Percentiles rank a stretch among this genome's conserved stretches.
phyloP scores from a whole-genome alignment of 2,113 vertebrate species.

The Papio anubis region DNA sequence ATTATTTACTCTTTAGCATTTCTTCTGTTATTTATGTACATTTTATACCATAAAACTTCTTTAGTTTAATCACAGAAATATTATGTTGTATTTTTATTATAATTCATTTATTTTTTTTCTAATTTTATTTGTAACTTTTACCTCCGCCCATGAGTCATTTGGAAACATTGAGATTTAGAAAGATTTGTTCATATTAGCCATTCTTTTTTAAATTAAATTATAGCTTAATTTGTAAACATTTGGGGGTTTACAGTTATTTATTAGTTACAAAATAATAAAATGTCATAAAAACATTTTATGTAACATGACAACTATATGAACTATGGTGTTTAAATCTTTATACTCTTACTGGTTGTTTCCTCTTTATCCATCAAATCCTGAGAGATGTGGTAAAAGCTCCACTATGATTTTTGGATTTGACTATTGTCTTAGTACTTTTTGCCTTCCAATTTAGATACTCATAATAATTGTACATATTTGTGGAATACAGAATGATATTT shows the following conservation, averaged over 20 bases:
- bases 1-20: not conserved
- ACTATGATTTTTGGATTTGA: not conserved
- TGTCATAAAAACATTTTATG: not conserved
- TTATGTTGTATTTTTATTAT: not conserved
- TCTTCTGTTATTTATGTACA: not conserved
- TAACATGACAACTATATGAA: not conserved
- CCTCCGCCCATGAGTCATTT: not conserved
- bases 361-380: too few relatives aligned
- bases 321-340: not conserved
- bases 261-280: not conserved
- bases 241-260: not conserved
- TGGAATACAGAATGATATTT: not conserved
- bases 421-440: not conserved
- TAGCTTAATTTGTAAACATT: not conserved
- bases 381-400: not conserved
- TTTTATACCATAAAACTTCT: not conserved
- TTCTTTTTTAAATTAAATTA: not conserved
- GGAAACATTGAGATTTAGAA: not conserved
- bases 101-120: not conserved
- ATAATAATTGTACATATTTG: not conserved
- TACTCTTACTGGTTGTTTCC: not conserved
- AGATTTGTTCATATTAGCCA: not conserved
- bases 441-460: not conserved
- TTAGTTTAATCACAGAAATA: not conserved
- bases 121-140: not conserved